phyloP scores from a whole-genome alignment of 2,888 invertebrate genomes.

The Steromphala cineraria region DNA sequence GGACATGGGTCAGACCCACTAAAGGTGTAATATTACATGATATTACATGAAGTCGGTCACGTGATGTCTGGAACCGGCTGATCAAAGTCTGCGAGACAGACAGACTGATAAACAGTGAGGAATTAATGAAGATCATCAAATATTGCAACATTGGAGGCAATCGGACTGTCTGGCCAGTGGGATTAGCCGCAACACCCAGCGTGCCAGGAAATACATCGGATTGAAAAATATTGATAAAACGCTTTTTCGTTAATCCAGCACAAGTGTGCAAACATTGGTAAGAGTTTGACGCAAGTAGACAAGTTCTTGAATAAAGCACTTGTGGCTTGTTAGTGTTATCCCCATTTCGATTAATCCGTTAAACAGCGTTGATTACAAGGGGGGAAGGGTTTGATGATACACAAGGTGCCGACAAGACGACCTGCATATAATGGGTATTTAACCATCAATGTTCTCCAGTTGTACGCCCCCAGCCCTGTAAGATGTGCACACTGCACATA shows the following conservation, averaged over 20 bases:
- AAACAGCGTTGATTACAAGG: too few relatives aligned
- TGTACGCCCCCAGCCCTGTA: neutral
- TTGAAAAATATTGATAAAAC: too few relatives aligned
- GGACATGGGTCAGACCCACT: slow-evolving; percentile 13
- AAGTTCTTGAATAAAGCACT: too few relatives aligned
- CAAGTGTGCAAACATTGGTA: too few relatives aligned
- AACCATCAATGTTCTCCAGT: neutral
- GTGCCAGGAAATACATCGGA: too few relatives aligned
- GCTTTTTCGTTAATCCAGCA: too few relatives aligned
- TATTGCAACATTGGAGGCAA: neutral
- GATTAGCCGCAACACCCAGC: too few relatives aligned
- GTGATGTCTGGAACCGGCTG: slow-evolving; percentile 17
- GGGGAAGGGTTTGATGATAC: too few relatives aligned
- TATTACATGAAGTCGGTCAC: neutral
- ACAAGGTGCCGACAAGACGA: too few relatives aligned
- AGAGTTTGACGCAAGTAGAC: too few relatives aligned
- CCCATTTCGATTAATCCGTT: too few relatives aligned
- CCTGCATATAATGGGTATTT: neutral
- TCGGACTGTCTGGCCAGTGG: neutral
- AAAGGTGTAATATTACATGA: neutral
- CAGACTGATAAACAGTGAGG: neutral
- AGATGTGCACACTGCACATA: neutral
- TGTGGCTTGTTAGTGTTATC: too few relatives aligned
- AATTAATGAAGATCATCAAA: slow-evolving; percentile 5
- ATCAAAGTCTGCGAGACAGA: slow-evolving; percentile 10